Base-by-base conservation (phyloP, 2,113 vertebrate genomes). In the Pseudorectes ferrugineus region DNA sequence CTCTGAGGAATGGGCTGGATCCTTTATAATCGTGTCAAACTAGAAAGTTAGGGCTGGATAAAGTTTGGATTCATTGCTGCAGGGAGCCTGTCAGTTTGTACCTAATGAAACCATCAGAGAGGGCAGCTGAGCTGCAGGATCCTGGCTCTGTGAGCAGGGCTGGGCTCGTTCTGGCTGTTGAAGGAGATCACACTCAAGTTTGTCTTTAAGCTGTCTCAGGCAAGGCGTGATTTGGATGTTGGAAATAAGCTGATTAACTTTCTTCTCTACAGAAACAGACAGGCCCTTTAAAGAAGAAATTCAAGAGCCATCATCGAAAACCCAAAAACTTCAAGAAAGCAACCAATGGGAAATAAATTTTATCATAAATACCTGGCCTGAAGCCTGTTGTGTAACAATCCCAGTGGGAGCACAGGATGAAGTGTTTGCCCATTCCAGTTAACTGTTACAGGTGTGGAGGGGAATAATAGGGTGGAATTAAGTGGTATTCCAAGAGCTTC, bases 271-370 rank as follows among this genome's bases (percentile, higher is more conserved):
- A 98, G 98, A 97, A 95, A 67, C 97, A 96, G 92, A 18, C 43
- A 26, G 89, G 95, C 11, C 79, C 95, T 1, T 46, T 88, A 48
- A 97, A 81, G 89, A 98, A 98, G 95, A 98, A 97, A 90, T 88
- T 97, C 65, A 97, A 88, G 74, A 94, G 67, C 38, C 80, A 24
- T 6, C 94, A 95, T 57, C 42, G 2, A 80, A 97, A 96, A 71
- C 85, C 95, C 18, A 96, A 78, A 79, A 95, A 91, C 33, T 89
- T 96, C 77, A 95, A 85, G 91, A 95, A 90, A 74, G 55, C 52
- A 33, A 35, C 10, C 10, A 94, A 89, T 0, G 11, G 94, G 58
- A 96, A 97, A 90, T 96, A 95, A 91, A 79, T 43, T 19, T 58
- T 29, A 3, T 52, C 28, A 29, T 40, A 66, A 89, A 33, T 17